Conservation (phyloP, 2,797 vertebrate species). For the Hafferia zeledoni region DNA sequence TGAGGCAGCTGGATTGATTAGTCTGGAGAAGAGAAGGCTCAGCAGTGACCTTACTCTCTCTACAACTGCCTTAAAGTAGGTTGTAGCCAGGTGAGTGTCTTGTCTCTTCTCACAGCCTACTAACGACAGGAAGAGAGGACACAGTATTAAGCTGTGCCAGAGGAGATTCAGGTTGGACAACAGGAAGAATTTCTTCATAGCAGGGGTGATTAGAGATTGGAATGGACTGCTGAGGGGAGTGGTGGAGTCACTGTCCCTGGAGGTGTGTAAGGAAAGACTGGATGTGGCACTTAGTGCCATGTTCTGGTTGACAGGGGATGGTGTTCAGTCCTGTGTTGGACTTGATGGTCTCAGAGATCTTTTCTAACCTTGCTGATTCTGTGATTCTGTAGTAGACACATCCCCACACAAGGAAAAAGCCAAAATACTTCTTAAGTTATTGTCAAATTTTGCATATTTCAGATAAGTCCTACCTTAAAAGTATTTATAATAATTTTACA, state of each 20-base stretch:
- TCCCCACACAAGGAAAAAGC: not conserved
- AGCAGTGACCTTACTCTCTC: not conserved
- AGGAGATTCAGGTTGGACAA: not conserved
- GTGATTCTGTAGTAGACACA: not conserved
- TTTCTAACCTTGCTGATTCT: not conserved
- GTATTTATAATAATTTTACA: not conserved
- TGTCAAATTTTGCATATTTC: not conserved
- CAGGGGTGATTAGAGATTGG: too few relatives aligned
- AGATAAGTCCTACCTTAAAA: not conserved
- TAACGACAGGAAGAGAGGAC: not conserved
- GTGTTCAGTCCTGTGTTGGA: not conserved
- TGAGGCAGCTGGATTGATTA: not conserved
- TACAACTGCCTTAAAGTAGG: not conserved
- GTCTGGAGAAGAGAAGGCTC: not conserved
- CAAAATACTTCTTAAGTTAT: not conserved
- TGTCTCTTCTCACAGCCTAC: not conserved
- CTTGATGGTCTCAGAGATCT: not conserved
- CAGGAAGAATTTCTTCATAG: not conserved
- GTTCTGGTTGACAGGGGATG: not conserved
- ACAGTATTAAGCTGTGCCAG: not conserved
- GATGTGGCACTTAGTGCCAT: not conserved
- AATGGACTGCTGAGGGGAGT: not conserved
- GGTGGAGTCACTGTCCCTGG: not conserved
- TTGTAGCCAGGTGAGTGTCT: not conserved
- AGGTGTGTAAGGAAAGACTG: not conserved